Evolutionary conservation across 2,797 vertebrate genomes (phyloP).

Genomic region (Anguilla anguilla): DNA sequence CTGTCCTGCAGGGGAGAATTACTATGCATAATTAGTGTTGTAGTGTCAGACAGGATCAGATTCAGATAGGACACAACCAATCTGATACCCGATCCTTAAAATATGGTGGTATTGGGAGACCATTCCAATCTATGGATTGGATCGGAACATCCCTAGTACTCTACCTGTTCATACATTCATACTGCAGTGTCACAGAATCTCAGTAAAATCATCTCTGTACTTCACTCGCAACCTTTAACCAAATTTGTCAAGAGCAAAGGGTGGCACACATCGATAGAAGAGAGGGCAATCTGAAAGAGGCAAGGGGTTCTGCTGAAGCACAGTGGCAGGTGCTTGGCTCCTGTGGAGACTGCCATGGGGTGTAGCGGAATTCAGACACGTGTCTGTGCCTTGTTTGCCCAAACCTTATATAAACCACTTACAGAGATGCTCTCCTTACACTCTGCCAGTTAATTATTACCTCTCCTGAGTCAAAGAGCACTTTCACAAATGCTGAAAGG

Average conservation of each 20-base stretch:
- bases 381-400: slow-evolving; percentile 37
- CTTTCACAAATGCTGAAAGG: slow-evolving; percentile 8
- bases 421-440: not conserved
- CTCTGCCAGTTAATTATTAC: slow-evolving; percentile 38
- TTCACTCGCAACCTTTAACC: slow-evolving; percentile 26
- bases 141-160: not conserved
- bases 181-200: slow-evolving; percentile 22
- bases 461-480: slow-evolving; percentile 22
- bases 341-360: not conserved
- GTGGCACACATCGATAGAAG: slow-evolving; percentile 34
- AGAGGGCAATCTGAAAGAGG: slow-evolving; percentile 16
- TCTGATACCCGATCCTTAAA: too few relatives aligned
- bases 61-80: too few relatives aligned
- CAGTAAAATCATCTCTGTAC: slow-evolving; percentile 7
- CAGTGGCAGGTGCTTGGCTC: slow-evolving; percentile 33
- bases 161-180: slow-evolving; percentile 15
- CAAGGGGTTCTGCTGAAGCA: not conserved
- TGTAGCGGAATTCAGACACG: slow-evolving; percentile 32
- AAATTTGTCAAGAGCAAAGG: not conserved
- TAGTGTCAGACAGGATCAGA: too few relatives aligned
- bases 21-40: too few relatives aligned
- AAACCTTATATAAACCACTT: slow-evolving; percentile 42
- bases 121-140: too few relatives aligned
- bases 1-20: too few relatives aligned
- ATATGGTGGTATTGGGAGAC: too few relatives aligned